A percentile compares a stretch with the other conserved stretches of the same genome.
Evolutionary conservation across 2,888 invertebrate species (phyloP).

Genomic region (Limnephilus lunatus): DNA sequence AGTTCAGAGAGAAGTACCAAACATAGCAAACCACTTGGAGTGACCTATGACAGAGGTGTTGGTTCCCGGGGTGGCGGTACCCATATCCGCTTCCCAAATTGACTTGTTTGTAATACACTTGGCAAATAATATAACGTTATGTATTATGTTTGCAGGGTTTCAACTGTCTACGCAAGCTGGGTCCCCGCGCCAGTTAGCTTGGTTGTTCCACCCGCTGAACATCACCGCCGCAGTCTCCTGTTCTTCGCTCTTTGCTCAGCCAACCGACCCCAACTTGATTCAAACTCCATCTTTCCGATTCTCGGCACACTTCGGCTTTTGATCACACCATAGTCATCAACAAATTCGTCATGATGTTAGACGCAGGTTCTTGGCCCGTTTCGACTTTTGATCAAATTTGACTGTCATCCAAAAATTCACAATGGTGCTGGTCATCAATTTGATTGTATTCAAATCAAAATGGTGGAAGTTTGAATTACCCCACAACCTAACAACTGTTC

Average conservation of each 20-base stretch:
- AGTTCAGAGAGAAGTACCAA: too few species aligned
- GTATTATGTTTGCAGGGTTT: conserved; percentile 72
- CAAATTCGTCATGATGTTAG: background rate
- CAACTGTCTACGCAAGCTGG: conserved; percentile 74
- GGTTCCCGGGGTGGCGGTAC: too few species aligned
- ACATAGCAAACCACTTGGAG: too few species aligned
- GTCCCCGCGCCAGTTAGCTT: conserved; percentile 74
- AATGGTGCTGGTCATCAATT: background rate
- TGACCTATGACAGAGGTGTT: too few species aligned
- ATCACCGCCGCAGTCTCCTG: background rate
- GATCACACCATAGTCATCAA: too few species aligned
- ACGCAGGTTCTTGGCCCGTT: background rate
- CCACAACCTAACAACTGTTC: background rate
- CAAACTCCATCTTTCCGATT: background rate
- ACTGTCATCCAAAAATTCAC: background rate
- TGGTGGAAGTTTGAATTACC: background rate
- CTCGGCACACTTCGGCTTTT: too few species aligned
- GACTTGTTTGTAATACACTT: too few species aligned
- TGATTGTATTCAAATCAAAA: background rate
- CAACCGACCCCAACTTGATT: background rate
- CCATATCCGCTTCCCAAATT: background rate
- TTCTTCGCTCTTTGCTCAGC: background rate
- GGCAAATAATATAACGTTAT: conserved; percentile 56
- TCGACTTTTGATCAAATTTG: background rate
- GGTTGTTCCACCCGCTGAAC: background rate